These are phyloP conservation scores for Drosophila kanapiae DNA, from an alignment of 1,140 invertebrate species.

Conservation along the genomic window DNA sequence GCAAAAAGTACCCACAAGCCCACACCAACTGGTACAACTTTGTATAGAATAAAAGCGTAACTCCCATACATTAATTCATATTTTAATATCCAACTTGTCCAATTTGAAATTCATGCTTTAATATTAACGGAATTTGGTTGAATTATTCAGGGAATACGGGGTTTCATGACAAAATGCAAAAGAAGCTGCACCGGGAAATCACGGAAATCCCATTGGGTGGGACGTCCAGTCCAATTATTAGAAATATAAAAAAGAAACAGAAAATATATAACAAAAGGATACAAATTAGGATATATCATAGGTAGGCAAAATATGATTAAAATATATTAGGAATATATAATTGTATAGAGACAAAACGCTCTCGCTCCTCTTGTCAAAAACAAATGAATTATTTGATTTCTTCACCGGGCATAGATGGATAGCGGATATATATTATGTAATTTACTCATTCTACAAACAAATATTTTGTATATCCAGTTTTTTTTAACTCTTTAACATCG, in stretches of 20 bases:
- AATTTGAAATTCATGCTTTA: slow-evolving; percentile 1
- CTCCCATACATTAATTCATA: not conserved
- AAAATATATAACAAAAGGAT: too few species aligned
- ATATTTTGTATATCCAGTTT: too few species aligned
- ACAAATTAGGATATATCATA: not conserved
- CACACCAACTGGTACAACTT: not conserved
- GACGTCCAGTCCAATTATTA: too few species aligned
- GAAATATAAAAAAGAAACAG: not conserved
- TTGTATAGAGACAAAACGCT: too few species aligned
- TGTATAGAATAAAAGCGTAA: not conserved
- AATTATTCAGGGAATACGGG: not conserved
- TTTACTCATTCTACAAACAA: too few species aligned
- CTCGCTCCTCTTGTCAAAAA: too few species aligned
- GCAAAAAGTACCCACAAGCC: slow-evolving; percentile 4
- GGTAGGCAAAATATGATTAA: not conserved
- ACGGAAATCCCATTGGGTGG: too few species aligned
- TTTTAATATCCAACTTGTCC: not conserved
- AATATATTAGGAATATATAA: not conserved
- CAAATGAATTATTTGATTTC: too few species aligned
- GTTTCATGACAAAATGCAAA: not conserved
- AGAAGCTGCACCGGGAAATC: not conserved
- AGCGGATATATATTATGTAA: too few species aligned
- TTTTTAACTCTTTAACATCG: too few species aligned
- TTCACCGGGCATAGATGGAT: too few species aligned
- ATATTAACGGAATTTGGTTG: not conserved